Evolutionary conservation across 2,888 invertebrate genomes (phyloP), one percentile per base, ranked within the genome.

Genomic region (Physocephala rufipes): DNA sequence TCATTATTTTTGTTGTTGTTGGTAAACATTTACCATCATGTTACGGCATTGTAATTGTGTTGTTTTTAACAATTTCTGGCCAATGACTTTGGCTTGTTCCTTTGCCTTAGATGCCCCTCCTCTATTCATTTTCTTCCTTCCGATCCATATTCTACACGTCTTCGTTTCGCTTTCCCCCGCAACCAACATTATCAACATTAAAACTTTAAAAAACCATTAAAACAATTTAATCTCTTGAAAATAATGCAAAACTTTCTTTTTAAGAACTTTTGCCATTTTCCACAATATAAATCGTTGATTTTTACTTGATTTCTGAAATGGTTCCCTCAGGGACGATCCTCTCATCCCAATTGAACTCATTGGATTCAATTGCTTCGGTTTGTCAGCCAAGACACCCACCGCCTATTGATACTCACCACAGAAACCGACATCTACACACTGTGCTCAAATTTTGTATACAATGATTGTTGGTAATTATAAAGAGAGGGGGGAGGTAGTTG

Each of bases 151-250:
- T n/a, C n/a, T n/a, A n/a, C n/a, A n/a, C n/a, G n/a, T n/a, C 53
- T 67, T 55, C 19, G 59, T 49, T 49, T 30, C 62, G 68, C 45
- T 16, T 45, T 55, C 55, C 45, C 61, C 28, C 43, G 43, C 15
- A 24, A 24, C 43, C n/a, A n/a, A 62, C n/a, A 19, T n/a, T 53
- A 53, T 53, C 47, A 53, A 62, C 63, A 45, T 70, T 55, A 73
- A 75, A 74, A 78, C 76, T 76, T 77, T 75, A 74, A 82, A 83
- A 82, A 82, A 80, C 84, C 83, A 84, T 84, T 84, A 84, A 84
- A 84, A 84, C 84, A 83, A 85, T 84, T 84, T 84, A 85, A 84
- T 84, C 82, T 81, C 83, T 84, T 80, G 81, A 82, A 83, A 83
- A 76, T 77, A 75, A 76, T 76, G 75, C 71, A 74, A 77, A 78